Evolutionary conservation across 2,113 vertebrate species (phyloP), one percentile per base, ranked within the genome.

Genomic region (Chrysemys picta): DNA sequence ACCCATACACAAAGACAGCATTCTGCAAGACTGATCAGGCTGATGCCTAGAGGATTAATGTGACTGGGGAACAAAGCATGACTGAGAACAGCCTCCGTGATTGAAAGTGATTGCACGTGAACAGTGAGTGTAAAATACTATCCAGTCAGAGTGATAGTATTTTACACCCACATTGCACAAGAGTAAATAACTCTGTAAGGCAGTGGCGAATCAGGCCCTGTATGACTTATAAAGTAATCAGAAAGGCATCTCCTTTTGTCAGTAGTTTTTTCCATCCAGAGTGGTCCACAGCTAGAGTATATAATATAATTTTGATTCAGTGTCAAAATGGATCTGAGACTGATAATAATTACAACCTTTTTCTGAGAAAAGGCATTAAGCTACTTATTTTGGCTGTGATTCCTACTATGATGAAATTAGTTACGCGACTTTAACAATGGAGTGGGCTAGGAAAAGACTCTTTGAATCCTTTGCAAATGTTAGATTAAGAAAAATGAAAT

Each of bases 371-470:
- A 95, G 52, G 27, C 82, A 78, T 50, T 57, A 97, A 98, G 95
- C 91, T 94, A 95, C 95, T 93, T 95, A 88, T 94, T 97, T 96
- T 97, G 97, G 96, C 97, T 96, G 76, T 57, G 1, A 75, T 91
- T 96, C 78, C 78, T 93, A 95, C 91, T 56, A 91, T 82, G 89
- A 78, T 91, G 95, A 96, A 93, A 93, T 96, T 97, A 95, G 76
- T 97, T 95, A 93, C 94, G 95, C 97, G 90, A 97, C 89, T 72
- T 89, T 81, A 95, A 72, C 56, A 94, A 85, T 81, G 75, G 96
- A 91, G 65, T 88, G 83, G 88, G 85, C 95, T 96, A 96, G 90
- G 94, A 54, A 57, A 62, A n/a, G 94, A 92, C 96, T 95, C 97
- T 89, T 93, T 90, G 96, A 97, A 94, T 85, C 76, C 90, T n/a